phyloP scores from a whole-genome alignment of 2,888 invertebrate genomes.

The Galerucella pusilla region DNA sequence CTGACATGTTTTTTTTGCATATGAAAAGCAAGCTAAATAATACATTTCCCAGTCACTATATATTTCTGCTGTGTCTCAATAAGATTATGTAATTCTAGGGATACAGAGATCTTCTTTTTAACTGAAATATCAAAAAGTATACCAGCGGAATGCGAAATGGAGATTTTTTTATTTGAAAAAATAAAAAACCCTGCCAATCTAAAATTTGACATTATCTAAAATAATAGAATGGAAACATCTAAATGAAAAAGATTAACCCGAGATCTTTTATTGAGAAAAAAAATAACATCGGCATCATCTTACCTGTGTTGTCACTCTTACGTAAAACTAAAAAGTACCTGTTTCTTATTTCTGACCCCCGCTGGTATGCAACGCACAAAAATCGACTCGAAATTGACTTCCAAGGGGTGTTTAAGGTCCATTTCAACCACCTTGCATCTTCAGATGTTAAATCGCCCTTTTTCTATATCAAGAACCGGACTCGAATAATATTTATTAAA shows the following conservation, averaged over 20 bases:
- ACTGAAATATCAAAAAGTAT: no score
- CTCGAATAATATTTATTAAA: slow-evolving; percentile 15
- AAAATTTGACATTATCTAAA: slow-evolving; percentile 29
- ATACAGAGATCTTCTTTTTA: neutral
- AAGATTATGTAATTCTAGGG: neutral
- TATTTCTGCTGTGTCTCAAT: neutral
- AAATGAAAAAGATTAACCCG: slow-evolving; percentile 26
- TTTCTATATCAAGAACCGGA: slow-evolving; percentile 43
- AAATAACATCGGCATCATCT: slow-evolving; percentile 31
- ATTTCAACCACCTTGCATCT: slow-evolving; percentile 61
- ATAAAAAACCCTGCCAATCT: slow-evolving; percentile 5
- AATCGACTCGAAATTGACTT: slow-evolving; percentile 52
- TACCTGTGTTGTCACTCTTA: slow-evolving; percentile 48
- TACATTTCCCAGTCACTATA: slow-evolving; percentile 21
- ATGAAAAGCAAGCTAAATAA: slow-evolving; percentile 26
- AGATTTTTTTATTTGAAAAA: no score
- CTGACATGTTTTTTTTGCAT: slow-evolving; percentile 32
- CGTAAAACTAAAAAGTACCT: slow-evolving; percentile 47
- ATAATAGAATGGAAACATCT: slow-evolving; percentile 27
- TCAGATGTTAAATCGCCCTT: slow-evolving; percentile 58
- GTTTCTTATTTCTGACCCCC: slow-evolving; percentile 52
- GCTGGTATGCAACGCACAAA: slow-evolving; percentile 56
- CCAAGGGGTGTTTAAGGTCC: slow-evolving; percentile 59
- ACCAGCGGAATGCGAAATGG: no score
- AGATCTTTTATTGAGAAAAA: slow-evolving; percentile 19